A percentile compares a stretch with the other conserved stretches of the same genome.
These are phyloP conservation scores for Bubo blakistoni DNA, from an alignment of 2,113 vertebrate genomes.

Conservation along the genomic window DNA sequence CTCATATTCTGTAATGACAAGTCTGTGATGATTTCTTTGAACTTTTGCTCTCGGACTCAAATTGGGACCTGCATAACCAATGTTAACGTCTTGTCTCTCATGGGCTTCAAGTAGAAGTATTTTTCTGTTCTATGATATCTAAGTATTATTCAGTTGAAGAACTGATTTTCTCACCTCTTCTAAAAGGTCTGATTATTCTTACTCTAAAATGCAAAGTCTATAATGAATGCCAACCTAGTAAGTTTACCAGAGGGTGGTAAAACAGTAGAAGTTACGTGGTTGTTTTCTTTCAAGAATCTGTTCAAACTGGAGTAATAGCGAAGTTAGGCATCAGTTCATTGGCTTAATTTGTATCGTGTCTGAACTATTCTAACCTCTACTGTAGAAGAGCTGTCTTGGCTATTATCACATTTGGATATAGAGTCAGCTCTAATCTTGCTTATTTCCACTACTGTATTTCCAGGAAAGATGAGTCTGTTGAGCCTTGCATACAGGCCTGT, in stretches of 20 bases:
- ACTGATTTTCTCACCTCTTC: background rate
- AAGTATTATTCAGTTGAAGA: background rate
- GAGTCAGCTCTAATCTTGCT: background rate
- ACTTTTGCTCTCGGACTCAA: background rate
- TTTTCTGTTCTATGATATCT: background rate
- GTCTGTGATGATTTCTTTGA: background rate
- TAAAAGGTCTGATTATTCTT: background rate
- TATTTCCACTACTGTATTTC: background rate
- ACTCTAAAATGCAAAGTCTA: background rate
- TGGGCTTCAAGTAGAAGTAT: background rate
- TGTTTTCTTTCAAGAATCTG: background rate
- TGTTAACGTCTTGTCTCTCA: background rate
- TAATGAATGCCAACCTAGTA: background rate
- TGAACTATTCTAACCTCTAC: background rate
- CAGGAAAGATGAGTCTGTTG: background rate
- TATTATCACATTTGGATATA: background rate
- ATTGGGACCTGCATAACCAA: accelerated
- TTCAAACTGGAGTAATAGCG: background rate
- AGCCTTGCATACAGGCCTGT: background rate
- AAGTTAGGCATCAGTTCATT: background rate
- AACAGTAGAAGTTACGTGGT: background rate
- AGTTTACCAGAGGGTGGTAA: background rate
- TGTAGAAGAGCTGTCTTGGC: background rate
- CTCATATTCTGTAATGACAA: background rate
- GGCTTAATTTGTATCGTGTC: background rate